Evolutionary conservation across 1,140 invertebrate species (phyloP).

Genomic region (Galendromus occidentalis): DNA sequence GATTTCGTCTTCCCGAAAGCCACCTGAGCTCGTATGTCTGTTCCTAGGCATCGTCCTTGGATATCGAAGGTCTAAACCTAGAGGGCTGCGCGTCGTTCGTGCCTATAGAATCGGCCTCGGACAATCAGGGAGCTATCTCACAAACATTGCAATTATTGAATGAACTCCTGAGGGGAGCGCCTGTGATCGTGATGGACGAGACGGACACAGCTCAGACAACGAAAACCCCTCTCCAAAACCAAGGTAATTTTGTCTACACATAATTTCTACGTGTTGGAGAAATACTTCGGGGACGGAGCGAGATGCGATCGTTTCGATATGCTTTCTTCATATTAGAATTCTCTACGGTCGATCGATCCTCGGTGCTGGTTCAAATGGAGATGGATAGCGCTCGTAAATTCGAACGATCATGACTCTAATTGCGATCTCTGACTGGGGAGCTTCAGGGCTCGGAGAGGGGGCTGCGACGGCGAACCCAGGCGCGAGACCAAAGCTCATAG

Average conservation of each 20-base stretch:
- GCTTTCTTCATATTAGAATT: no score
- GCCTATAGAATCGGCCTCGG: background rate
- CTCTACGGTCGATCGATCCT: no score
- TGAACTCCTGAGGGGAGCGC: background rate
- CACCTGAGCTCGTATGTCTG: background rate
- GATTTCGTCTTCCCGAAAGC: background rate
- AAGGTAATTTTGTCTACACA: no score
- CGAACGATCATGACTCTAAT: no score
- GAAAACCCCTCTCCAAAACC: no score
- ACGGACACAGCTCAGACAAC: background rate
- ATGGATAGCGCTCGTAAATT: no score
- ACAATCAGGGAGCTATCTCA: constrained; percentile 1
- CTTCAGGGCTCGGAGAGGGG: background rate
- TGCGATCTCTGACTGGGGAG: background rate
- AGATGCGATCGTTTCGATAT: no score
- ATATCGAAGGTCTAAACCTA: constrained; percentile 3
- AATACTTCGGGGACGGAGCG: no score
- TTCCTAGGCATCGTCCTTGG: background rate
- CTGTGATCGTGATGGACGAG: background rate
- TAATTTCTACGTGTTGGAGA: no score
- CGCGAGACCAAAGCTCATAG: background rate
- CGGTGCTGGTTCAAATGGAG: no score
- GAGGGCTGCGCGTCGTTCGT: background rate
- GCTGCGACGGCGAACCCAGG: background rate
- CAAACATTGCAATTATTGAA: background rate